Evolutionary conservation across 1,140 invertebrate genomes (phyloP), one percentile per base, ranked within the genome.

Genomic region (Caerostris darwini): DNA sequence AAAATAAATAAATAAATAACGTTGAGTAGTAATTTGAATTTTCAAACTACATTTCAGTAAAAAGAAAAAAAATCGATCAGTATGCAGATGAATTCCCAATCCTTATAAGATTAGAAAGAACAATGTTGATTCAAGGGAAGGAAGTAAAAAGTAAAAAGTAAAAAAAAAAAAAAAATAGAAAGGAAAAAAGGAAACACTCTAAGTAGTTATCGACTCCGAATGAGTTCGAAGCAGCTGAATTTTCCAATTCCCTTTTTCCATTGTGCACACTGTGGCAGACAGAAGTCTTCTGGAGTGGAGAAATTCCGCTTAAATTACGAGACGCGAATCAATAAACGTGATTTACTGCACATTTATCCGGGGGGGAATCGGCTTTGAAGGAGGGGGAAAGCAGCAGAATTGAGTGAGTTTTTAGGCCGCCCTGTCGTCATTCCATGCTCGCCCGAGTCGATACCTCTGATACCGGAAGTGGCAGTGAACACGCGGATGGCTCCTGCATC

Each of bases 381-480:
- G 12, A 10, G 14, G 12, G 17, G 61, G n/a, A n/a, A n/a, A n/a
- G 34, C 34, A 12, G 34, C 34, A 7, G 34, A 77, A 77, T 77
- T 53, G 50, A 77, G 71, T 50, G 34, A 53, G 71, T 77, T 77
- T 77, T 77, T 50, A 50, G 34, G 7, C 71, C 53, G 34, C 34
- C 67, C 34, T 71, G 67, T 19, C 67, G 34, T 71, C 67, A 71
- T 71, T 34, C 2, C 34, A 34, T 34, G 34, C 34, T 34, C 34
- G 34, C 34, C 34, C 34, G 34, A 34, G 34, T 34, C 34, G 34
- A 34, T 34, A 34, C 34, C 34, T 34, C 34, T 34, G 34, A 34
- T 34, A 34, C 34, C 34, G 34, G 69, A 77, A 77, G 69, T 50
- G 69, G 71, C 71, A 77, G 34, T 77, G 53, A 77, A 77, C 71